Base-by-base conservation (phyloP, 2,113 vertebrate genomes). In the Procavia capensis region DNA sequence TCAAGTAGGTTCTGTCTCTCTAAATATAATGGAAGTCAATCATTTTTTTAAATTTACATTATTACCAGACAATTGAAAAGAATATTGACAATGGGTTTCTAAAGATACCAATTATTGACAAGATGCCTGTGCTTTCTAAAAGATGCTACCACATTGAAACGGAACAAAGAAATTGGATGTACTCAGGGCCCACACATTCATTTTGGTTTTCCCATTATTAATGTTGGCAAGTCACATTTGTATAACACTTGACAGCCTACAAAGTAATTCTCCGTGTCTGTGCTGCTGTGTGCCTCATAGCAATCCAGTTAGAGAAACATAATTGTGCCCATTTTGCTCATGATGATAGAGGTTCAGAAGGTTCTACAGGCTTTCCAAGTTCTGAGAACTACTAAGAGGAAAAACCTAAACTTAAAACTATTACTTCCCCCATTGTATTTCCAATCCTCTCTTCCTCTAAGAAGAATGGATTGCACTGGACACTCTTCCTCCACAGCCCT, bases 21-120 rank as follows among this genome's bases (percentile, higher is more conserved):
- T 50, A 74, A 76, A 87, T 31, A 3, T 76, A 95, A 89, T 79
- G 27, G 17, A 85, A 87, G 25, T 14, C 80, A 22, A 41, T 91
- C 24, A 72, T 36, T 91, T 75, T 54, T 86, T 2, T 78, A 76
- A 59, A 11, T 79, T 70, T 47, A 80, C 68, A 41, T 66, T 91
- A 59, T 78, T 89, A 76, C 11, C 50, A 68, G 68, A 36, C 57
- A 59, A 34, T 43, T 87, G 45, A 87, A 95, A 93, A 85, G 78
- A 90, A n/a, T 68, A 59, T 29, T 90, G 90, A 75, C 13, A 50
- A 78, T 41, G 16, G 88, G n/a, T 80, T 94, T 94, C 68, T 83
- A 47, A 68, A 61, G 72, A 64, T 1, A 70, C 20, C 13, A 82
- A 25, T 84, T 66, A 39, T 45, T 88, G 54, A 63, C 22, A 85